Evolutionary conservation across 2,797 vertebrate genomes (phyloP), one percentile per base, ranked within the genome.

Genomic region (Strix occidentalis): DNA sequence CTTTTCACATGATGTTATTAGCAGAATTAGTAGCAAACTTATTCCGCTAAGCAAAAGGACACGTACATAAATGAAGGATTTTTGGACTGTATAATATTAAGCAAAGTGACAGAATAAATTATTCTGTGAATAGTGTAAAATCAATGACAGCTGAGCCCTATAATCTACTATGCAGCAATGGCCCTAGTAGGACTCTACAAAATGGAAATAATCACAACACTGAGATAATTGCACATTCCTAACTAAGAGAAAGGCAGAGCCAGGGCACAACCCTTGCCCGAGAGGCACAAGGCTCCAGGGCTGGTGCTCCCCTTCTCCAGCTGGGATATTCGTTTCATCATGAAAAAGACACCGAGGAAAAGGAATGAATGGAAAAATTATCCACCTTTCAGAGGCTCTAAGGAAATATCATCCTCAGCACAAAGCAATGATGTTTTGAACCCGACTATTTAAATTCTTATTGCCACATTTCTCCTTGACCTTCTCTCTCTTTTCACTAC

Each of bases 1-100:
- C 37, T 45, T 33, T 69, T 65, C n/a, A 25, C 29, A 25, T 14
- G 6, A 29, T 43, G 23, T 8, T 60, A 5, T 35, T 23, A 71
- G 61, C 23, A 69, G 41, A 86, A 72, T 31, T 28, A 76, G 28
- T 9, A 54, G 24, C 16, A 41, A 37, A 11, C 21, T 46, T 45
- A 37, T 57, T 86, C 51, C 37, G 33, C 33, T 15, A n/a, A 81
- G 43, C 35, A 70, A 63, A 50, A 80, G 53, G 69, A 81, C 43
- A 35, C 0, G 0, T 6, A 16, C 1, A 15, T 13, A 77, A 65
- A 61, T 4, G 13, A 45, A 64, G 14, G 39, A 9, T 46, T 48
- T 70, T 35, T 56, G 17, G n/a, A 39, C 18, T 54, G 41, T 23
- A 12, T 35, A 51, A 50, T 5, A 29, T 9, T 54, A 80, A 69